Evolutionary conservation across 2,888 invertebrate species (phyloP).

Genomic region (Augochlorella aurata): DNA sequence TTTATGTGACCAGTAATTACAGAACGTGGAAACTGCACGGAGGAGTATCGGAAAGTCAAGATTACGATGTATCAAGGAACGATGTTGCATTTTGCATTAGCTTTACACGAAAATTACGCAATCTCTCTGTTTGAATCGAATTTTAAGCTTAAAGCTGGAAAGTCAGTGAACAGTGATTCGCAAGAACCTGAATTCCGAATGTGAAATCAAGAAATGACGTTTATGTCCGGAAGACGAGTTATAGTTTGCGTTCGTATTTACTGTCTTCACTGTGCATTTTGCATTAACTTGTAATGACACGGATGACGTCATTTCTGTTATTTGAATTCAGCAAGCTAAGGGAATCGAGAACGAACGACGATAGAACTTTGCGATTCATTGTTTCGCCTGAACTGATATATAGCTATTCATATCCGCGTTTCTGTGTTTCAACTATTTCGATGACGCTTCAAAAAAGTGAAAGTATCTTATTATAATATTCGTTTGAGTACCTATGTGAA

Average conservation of each 20-base stretch:
- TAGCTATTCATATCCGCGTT: background rate
- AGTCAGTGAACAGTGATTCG: background rate
- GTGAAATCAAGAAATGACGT: background rate
- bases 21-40: background rate
- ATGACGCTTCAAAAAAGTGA: background rate
- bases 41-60: background rate
- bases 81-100: background rate
- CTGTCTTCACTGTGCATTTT: background rate
- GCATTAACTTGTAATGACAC: background rate
- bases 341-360: background rate
- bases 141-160: background rate
- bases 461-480: background rate
- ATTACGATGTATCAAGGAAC: background rate
- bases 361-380: background rate
- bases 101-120: background rate
- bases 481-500: background rate
- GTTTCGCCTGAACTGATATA: background rate
- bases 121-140: background rate
- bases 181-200: too few relatives aligned
- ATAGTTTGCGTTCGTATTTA: background rate
- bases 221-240: background rate
- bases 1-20: conserved; percentile 20
- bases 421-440: background rate
- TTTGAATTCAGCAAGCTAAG: background rate
- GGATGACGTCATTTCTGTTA: background rate